A percentile compares a stretch with the other conserved stretches of the same genome.
These are phyloP conservation scores for Tholera decimalis DNA, from an alignment of 2,888 invertebrate genomes.

Conservation along the genomic window DNA sequence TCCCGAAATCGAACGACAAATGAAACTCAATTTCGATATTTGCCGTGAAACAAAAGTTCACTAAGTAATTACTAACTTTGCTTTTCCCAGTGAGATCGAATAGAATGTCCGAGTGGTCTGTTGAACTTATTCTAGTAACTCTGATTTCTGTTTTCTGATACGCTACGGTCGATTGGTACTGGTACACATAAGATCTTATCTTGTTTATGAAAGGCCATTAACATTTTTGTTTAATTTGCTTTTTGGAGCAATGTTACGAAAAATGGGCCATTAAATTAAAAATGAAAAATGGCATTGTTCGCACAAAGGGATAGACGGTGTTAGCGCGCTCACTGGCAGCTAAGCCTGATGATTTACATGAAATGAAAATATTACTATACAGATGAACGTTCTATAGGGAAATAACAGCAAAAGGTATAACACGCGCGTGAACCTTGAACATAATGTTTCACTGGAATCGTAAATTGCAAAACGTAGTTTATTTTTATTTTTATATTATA, in stretches of 20 bases:
- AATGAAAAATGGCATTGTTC: neutral
- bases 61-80: constrained; percentile 56
- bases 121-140: constrained; percentile 15
- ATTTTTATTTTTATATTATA: neutral
- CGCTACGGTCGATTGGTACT: neutral
- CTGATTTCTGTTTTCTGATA: neutral
- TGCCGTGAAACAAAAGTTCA: constrained; percentile 42
- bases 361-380: constrained; percentile 55
- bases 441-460: constrained; percentile 31
- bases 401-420: constrained; percentile 41
- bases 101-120: constrained; percentile 8
- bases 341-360: constrained; percentile 55
- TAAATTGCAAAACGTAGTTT: constrained; percentile 20
- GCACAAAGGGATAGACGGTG: neutral
- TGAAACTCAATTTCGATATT: constrained; percentile 50
- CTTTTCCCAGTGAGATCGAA: constrained; percentile 14
- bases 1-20: constrained; percentile 30
- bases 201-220: no score
- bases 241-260: neutral
- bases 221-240: neutral
- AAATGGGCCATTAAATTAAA: constrained; percentile 16
- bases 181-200: no score
- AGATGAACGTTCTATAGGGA: constrained; percentile 58
- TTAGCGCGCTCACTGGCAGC: constrained; percentile 4
- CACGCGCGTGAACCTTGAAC: constrained; percentile 38